phyloP scores from a whole-genome alignment of 2,797 vertebrate species.

The Eidolon dupreanum region DNA sequence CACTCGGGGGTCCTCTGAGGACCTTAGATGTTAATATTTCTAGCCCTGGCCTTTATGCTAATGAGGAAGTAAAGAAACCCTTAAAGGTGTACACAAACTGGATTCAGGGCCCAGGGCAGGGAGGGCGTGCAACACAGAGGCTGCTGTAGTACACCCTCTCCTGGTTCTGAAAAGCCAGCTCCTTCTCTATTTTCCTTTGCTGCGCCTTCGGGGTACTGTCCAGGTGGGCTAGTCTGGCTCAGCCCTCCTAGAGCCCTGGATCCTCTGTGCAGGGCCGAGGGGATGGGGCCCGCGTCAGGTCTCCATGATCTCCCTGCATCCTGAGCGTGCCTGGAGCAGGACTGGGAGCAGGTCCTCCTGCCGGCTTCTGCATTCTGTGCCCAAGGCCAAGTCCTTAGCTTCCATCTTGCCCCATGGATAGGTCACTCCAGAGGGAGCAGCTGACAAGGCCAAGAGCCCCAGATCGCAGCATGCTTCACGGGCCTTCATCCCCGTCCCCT shows the following conservation, averaged over 20 bases:
- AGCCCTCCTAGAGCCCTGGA: background rate
- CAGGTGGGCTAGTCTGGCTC: too few relatives aligned
- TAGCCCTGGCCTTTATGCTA: background rate
- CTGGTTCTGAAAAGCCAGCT: background rate
- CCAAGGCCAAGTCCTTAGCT: background rate
- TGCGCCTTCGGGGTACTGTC: background rate
- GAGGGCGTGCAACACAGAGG: accelerated
- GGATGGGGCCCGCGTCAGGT: background rate
- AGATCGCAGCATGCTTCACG: accelerated
- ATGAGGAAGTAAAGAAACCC: background rate
- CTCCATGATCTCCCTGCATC: background rate
- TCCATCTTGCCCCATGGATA: background rate
- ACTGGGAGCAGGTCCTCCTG: background rate
- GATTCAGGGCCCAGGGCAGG: background rate
- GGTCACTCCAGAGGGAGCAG: background rate
- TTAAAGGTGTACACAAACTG: accelerated
- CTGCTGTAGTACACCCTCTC: background rate
- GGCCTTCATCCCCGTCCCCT: background rate
- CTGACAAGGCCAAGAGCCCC: background rate
- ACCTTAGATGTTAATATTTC: background rate
- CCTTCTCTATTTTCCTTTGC: background rate
- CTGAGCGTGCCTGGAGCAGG: accelerated
- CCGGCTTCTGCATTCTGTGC: accelerated
- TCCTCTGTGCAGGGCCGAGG: background rate
- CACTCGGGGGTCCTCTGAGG: background rate